phyloP scores from a whole-genome alignment of 1,140 invertebrate genomes.

The Drosophila insularis region DNA sequence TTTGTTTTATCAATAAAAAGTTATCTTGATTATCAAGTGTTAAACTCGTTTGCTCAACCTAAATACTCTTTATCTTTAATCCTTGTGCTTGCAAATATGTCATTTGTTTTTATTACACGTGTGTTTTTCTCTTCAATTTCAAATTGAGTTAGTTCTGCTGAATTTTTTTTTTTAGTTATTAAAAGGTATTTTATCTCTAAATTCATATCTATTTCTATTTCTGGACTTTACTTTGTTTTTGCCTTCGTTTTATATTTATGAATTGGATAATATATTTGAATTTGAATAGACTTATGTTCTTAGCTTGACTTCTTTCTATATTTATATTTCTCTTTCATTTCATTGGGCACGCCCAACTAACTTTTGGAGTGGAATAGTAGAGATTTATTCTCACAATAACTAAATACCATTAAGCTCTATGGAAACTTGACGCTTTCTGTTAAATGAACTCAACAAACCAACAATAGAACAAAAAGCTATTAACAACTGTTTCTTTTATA shows the following conservation, averaged over 20 bases:
- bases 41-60: background rate
- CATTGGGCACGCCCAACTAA: slow-evolving; percentile 1
- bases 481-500: slow-evolving; percentile 74
- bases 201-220: too few relatives aligned
- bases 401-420: slow-evolving; percentile 10
- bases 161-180: background rate
- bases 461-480: slow-evolving; percentile 47
- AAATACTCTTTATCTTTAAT: background rate
- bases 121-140: background rate
- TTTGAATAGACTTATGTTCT: background rate
- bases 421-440: background rate
- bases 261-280: background rate
- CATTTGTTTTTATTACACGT: background rate
- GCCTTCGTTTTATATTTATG: too few relatives aligned
- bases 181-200: too few relatives aligned
- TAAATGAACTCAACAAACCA: slow-evolving; percentile 41
- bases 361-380: background rate
- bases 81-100: background rate
- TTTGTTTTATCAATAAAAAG: background rate
- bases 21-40: background rate
- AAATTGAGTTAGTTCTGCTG: background rate
- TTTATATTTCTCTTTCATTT: too few relatives aligned
- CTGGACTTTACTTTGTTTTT: too few relatives aligned
- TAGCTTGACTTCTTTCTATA: background rate
- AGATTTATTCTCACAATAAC: background rate